phyloP scores from a whole-genome alignment of 1,140 invertebrate species.

The Pogonomyrmex californicus region DNA sequence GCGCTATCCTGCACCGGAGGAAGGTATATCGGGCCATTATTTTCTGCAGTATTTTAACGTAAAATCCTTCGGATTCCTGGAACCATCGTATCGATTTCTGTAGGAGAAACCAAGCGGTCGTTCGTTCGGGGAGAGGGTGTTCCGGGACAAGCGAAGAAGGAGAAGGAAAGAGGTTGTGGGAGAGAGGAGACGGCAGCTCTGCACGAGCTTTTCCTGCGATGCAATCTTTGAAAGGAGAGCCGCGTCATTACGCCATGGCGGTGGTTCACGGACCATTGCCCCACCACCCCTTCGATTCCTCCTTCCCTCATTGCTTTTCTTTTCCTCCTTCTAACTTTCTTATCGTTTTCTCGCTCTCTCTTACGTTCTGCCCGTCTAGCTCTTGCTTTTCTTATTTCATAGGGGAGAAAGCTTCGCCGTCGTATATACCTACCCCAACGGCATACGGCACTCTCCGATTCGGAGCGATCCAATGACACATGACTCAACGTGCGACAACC shows the following conservation, averaged over 20 bases:
- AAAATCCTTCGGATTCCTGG: slow-evolving; percentile 82
- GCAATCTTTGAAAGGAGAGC: slow-evolving; percentile 87
- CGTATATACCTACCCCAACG: slow-evolving; percentile 66
- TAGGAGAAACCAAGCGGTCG: slow-evolving; percentile 68
- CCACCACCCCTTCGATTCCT: slow-evolving; percentile 74
- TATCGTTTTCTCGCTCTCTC: slow-evolving; percentile 64
- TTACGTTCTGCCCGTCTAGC: slow-evolving; percentile 7
- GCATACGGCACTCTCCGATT: slow-evolving; percentile 79
- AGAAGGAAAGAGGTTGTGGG: background rate
- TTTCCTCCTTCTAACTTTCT: slow-evolving; percentile 67
- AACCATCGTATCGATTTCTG: slow-evolving; percentile 84
- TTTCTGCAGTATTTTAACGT: slow-evolving; percentile 84
- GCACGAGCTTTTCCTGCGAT: slow-evolving; percentile 85
- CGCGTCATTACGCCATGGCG: slow-evolving; percentile 86
- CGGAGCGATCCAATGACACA: slow-evolving; percentile 83
- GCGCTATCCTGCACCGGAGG: slow-evolving; percentile 55
- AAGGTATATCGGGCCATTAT: slow-evolving; percentile 79
- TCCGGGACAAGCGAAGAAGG: slow-evolving; percentile 20
- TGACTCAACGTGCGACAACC: slow-evolving; percentile 83
- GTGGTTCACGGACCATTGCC: slow-evolving; percentile 86
- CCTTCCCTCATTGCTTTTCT: slow-evolving; percentile 66
- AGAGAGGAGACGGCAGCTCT: slow-evolving; percentile 69
- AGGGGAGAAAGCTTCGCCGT: slow-evolving; percentile 58
- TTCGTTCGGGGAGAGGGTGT: slow-evolving; percentile 74
- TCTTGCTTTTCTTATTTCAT: slow-evolving; percentile 60